Evolutionary conservation across 2,113 vertebrate genomes (phyloP), one percentile per base, ranked within the genome.

Genomic region (Seriola quinqueradiata): DNA sequence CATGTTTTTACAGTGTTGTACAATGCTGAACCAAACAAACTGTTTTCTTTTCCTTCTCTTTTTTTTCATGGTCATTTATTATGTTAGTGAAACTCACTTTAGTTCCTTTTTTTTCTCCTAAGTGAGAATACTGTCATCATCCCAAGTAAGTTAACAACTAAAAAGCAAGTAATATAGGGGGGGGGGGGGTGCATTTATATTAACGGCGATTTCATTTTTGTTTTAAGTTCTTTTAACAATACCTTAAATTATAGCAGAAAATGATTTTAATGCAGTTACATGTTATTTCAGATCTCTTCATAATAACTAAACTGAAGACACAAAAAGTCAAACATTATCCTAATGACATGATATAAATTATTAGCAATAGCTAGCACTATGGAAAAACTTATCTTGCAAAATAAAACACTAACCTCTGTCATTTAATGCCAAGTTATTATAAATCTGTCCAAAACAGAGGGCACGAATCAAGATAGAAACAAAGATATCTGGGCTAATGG

Each of bases 401-500:
- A 77, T 36, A 13, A 70, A 68, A 70, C 4, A 23, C 11, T 3
- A 23, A 34, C n/a, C 58, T 68, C 36, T 69, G 46, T 44, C 32
- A 58, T 79, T 60, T 46, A 48, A 21, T 73, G 48, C 38, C 44
- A 84, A 32, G 42, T 83, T 83, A 77, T 83, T 66, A 82, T 57
- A 72, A 48, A 82, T 82, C 48, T 42, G 28, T 59, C n/a, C 48
- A 57, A 72, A 74, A 69, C 48, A 67, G 17, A 70, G 74, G 70
- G 44, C 81, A 87, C 60, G 66, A 71, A 68, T 80, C 73, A 77
- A 86, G 88, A 89, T 89, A 90, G 82, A 89, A 86, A 86, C 79
- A 40, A 82, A 87, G 84, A 90, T 89, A 88, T 92, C 85, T 88
- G 77, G 59, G 81, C 81, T 93, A 93, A 92, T 94, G 90, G 86